Percentiles rank a stretch among this genome's conserved stretches.
Conservation (phyloP, 2,797 vertebrate genomes). For the Fistularia tabacaria region DNA sequence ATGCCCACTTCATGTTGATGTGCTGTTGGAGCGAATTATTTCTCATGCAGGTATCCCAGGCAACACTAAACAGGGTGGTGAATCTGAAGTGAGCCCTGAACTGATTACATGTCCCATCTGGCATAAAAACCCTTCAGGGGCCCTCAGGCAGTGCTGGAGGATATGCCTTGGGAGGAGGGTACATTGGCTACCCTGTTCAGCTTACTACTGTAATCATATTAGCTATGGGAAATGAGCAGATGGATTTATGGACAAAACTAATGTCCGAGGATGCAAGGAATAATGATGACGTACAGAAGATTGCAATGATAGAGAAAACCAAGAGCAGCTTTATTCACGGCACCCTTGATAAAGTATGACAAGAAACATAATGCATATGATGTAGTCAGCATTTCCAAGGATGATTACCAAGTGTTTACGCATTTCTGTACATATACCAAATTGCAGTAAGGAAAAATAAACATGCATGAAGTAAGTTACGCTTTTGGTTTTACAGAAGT, state of each 20-base stretch:
- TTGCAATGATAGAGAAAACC: too few species aligned
- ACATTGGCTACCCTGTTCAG: background rate
- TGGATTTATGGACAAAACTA: background rate
- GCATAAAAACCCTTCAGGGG: background rate
- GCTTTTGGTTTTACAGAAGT: conserved; percentile 7
- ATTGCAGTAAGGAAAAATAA: background rate
- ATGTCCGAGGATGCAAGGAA: background rate
- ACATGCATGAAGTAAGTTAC: background rate
- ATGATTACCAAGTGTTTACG: background rate
- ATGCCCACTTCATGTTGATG: too few species aligned
- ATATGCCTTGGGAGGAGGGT: background rate
- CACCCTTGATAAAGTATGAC: background rate
- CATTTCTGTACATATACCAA: background rate
- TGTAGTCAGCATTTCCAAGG: background rate
- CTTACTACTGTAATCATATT: too few species aligned
- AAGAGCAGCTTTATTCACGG: too few species aligned
- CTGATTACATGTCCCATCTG: conserved; percentile 15
- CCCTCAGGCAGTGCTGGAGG: conserved; percentile 3
- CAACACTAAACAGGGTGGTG: conserved; percentile 3
- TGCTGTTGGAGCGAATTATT: background rate
- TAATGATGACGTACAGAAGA: background rate
- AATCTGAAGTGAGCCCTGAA: conserved; percentile 6
- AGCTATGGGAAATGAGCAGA: background rate
- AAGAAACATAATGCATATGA: background rate
- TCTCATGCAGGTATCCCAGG: conserved; percentile 14